Evolutionary conservation across 2,888 invertebrate genomes (phyloP), one percentile per base, ranked within the genome.

Genomic region (Diarsia mendica): DNA sequence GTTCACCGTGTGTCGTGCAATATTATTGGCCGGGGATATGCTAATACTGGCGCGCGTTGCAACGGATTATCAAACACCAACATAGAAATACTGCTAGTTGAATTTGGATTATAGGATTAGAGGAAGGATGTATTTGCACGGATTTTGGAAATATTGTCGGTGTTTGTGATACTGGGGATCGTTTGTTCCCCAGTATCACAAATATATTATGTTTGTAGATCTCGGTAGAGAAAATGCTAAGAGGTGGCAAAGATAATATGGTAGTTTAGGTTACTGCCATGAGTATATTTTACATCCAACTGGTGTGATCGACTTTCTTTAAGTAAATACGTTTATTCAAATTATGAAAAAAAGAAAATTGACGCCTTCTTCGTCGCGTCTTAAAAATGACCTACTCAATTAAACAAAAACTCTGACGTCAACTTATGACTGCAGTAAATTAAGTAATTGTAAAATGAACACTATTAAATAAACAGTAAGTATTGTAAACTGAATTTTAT

Each of bases 1-100:
- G 78, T 80, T 72, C 51, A 60, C 69, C 23, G 48, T 69, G 72
- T 79, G 75, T 70, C 71, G 67, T 75, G 80, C 76, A 74, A 80
- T 76, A 77, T 82, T 84, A 86, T 84, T 80, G 78, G 80, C 82
- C 58, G 48, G 82, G 86, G 67, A 77, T 77, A 86, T 86, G 83
- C 77, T 79, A 82, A 84, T 86, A 64, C 39, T 18, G 44, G 18
- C 73, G 65, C 64, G 44, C 71, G 60, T 65, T 80, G 75, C 78
- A 74, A 46, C n/a, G 72, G 72, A 79, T 86, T 80, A 73, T 75
- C 61, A 74, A 55, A 69, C 65, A 60, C 33, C 53, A 48, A 72
- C 75, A 74, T 71, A 71, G 65, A 69, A 75, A 68, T 80, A 63
- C 58, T 33, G n/a, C 39, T 44, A 58, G 67, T 73, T n/a, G 67